Conservation (phyloP, 2,113 vertebrate species). For the Cinclus mexicanus region DNA sequence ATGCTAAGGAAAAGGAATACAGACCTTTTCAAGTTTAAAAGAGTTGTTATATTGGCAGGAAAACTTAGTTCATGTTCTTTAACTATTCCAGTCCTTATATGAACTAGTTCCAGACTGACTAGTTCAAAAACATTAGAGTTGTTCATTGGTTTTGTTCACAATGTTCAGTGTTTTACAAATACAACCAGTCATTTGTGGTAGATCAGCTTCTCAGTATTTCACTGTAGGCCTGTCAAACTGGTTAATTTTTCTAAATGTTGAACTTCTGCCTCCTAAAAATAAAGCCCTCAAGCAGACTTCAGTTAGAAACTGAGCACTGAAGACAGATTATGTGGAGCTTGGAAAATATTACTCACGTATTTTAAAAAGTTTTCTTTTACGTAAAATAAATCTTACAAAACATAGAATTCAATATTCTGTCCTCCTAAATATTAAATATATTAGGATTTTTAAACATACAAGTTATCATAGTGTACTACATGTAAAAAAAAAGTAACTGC, state of each 20-base stretch:
- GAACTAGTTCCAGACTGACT: neutral
- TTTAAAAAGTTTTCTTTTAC: neutral
- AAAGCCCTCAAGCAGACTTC: neutral
- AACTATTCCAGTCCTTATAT: neutral
- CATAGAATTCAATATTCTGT: neutral
- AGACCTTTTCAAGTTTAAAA: neutral
- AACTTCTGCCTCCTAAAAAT: neutral
- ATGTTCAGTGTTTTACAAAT: neutral
- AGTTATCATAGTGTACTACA: neutral
- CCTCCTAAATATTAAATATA: neutral
- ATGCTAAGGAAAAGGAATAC: neutral
- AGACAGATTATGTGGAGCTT: neutral
- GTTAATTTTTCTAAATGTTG: neutral
- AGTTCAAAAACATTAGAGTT: neutral
- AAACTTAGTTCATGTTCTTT: neutral
- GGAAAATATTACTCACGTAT: neutral
- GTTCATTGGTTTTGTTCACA: neutral
- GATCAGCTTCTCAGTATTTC: neutral
- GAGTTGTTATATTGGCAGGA: neutral
- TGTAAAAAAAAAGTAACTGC: neutral
- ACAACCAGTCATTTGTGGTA: neutral
- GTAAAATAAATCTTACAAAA: neutral
- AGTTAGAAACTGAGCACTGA: neutral
- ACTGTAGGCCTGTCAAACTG: neutral
- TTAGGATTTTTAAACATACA: neutral